phyloP scores from a whole-genome alignment of 2,113 vertebrate species.

The Promerops cafer region DNA sequence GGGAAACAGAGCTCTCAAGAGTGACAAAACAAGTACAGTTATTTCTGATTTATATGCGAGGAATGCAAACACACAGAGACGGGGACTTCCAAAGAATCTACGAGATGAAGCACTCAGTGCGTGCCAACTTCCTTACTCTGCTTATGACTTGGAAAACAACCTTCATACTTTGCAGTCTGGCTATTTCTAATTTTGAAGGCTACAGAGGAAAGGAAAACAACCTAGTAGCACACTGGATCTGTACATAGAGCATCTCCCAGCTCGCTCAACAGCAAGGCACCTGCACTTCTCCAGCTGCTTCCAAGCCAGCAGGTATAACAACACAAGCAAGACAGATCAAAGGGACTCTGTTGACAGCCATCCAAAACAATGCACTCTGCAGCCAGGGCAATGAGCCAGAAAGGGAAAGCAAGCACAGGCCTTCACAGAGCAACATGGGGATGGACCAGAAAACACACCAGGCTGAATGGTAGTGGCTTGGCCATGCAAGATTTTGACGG shows the following conservation, averaged over 20 bases:
- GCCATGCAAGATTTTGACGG: background rate
- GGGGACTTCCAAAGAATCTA: constrained; percentile 5
- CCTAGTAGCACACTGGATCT: background rate
- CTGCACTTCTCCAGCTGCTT: background rate
- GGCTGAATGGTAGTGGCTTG: background rate
- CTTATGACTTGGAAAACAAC: background rate
- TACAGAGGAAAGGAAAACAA: background rate
- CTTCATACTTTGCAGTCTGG: background rate
- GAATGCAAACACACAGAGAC: background rate
- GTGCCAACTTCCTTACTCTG: background rate
- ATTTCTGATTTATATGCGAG: background rate
- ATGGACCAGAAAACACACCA: background rate
- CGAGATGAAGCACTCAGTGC: background rate
- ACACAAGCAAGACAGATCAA: constrained; percentile 20
- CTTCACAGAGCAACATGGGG: background rate
- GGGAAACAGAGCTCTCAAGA: background rate
- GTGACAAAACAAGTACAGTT: background rate
- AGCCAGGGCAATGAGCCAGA: background rate
- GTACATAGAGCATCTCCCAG: background rate
- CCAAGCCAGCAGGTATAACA: constrained; percentile 21
- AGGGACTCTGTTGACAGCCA: background rate
- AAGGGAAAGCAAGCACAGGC: constrained; percentile 9
- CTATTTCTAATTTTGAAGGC: background rate
- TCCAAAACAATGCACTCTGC: constrained; percentile 18
- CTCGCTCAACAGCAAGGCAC: background rate